A percentile compares a stretch with the other conserved stretches of the same genome.
phyloP scores from a whole-genome alignment of 2,888 invertebrate species.

The Anaspis maculata region DNA sequence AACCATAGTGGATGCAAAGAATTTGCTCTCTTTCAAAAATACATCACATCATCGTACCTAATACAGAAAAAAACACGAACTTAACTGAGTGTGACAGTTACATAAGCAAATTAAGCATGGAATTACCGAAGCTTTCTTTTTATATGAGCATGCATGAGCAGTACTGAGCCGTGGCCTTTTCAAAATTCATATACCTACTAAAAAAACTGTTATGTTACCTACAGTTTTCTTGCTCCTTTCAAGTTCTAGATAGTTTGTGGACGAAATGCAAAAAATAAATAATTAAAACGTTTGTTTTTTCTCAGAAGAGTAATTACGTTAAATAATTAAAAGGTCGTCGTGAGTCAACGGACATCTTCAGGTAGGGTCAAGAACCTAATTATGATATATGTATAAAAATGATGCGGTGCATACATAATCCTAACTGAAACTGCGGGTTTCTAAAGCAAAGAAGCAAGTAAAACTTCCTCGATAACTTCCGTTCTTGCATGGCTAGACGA shows the following conservation, averaged over 20 bases:
- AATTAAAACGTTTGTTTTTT: conserved; percentile 33
- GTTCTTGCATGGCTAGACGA: too few relatives aligned
- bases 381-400: conserved; percentile 28
- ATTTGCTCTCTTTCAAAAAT: too few relatives aligned
- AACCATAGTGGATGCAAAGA: too few relatives aligned
- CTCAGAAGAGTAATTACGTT: conserved; percentile 32
- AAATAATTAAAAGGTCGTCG: conserved; percentile 35
- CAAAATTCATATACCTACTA: conserved; percentile 1
- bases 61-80: too few relatives aligned
- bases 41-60: too few relatives aligned
- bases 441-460: too few relatives aligned
- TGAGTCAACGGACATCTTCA: conserved; percentile 29
- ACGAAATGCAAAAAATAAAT: conserved; percentile 23
- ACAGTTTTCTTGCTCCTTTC: too few relatives aligned
- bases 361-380: conserved; percentile 34
- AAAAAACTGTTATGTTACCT: conserved; percentile 9
- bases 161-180: neutral
- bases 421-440: too few relatives aligned
- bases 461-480: too few relatives aligned
- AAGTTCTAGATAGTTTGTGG: neutral
- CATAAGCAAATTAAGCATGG: conserved; percentile 5
- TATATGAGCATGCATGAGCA: too few relatives aligned
- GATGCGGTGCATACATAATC: conserved; percentile 21
- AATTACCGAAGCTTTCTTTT: conserved; percentile 4
- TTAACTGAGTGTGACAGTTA: conserved; percentile 8